Evolutionary conservation across 2,113 vertebrate species (phyloP), one percentile per base, ranked within the genome.

Genomic region (Sturnira hondurensis): DNA sequence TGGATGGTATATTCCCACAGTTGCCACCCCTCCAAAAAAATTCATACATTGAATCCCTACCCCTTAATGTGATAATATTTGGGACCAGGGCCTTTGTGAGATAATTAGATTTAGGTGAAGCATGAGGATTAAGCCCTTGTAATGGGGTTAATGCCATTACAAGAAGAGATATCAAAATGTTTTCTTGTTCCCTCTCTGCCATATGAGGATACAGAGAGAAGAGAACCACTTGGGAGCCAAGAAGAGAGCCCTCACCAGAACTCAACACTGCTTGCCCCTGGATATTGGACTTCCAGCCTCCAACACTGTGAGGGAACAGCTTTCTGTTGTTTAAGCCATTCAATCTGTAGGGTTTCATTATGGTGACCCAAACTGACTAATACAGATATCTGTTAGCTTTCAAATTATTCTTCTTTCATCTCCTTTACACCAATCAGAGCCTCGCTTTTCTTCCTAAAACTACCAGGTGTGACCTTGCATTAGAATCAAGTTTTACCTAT

Each of bases 401-500:
- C 38, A 20, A 91, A 12, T 78, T 50, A 63, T 71, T 45, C 9
- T n/a, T 83, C 45, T 36, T 43, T n/a, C 41, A 47, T 31, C 1
- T 52, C 4, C 63, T 84, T 68, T 36, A 58, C 0, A 41, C 13
- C 2, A 86, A 11, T 12, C 19, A 41, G 8, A 68, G 1, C 6
- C n/a, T 71, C 19, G 0, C 38, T 67, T 89, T 36, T 26, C 33
- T 36, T 45, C 20, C 4, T 85, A n/a, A 63, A 54, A 43, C 15
- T 10, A 70, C 7, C 5, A 80, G n/a, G 5, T 4, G 43, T 82
- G 22, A 5, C 1, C 15, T 0, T 56, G 3, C 2, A 1, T n/a
- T 68, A 80, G 20, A 24, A 38, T 24, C 22, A 56, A n/a, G 2
- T 47, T 91, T 8, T 67, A 56, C 14, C 15, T 47, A 7, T 74